These are phyloP conservation scores for Labrus mixtus DNA, from an alignment of 2,113 vertebrate genomes.

Conservation along the genomic window DNA sequence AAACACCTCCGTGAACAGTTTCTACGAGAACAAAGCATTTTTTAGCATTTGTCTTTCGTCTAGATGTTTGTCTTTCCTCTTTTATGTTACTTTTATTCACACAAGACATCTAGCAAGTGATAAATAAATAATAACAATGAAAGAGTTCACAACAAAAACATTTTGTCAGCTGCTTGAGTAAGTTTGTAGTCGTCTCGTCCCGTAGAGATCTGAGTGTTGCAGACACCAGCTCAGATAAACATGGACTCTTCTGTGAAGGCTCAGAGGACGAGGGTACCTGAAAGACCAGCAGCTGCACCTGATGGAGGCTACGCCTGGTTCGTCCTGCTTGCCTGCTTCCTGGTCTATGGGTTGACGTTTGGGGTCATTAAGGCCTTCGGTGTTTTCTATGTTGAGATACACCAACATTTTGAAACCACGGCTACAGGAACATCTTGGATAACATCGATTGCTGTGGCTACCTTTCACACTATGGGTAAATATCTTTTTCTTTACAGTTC, in stretches of 20 bases:
- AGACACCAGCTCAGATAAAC: neutral
- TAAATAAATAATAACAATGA: no score
- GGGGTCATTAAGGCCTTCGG: conserved; percentile 79
- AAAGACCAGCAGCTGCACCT: conserved; percentile 5
- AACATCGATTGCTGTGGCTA: conserved; percentile 73
- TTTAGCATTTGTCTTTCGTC: no score
- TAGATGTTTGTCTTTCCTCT: no score
- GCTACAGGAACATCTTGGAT: conserved; percentile 77
- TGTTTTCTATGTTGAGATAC: conserved; percentile 75
- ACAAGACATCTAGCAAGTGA: no score
- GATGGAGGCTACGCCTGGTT: conserved; percentile 75
- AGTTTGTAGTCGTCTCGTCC: neutral
- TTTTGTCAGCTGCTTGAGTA: no score
- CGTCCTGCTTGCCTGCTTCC: conserved; percentile 71
- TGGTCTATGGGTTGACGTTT: conserved; percentile 76
- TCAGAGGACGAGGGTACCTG: neutral
- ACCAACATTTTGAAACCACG: conserved; percentile 70
- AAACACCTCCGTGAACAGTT: no score
- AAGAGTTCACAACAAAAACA: no score
- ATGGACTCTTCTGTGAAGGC: conserved; percentile 53
- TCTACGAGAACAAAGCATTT: no score
- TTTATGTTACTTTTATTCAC: no score
- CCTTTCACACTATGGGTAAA: conserved; percentile 71
- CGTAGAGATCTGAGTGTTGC: conserved; percentile 20
- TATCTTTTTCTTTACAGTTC: neutral